Evolutionary conservation across 2,888 invertebrate genomes (phyloP).

Genomic region (Macrosoma leucophasiata): DNA sequence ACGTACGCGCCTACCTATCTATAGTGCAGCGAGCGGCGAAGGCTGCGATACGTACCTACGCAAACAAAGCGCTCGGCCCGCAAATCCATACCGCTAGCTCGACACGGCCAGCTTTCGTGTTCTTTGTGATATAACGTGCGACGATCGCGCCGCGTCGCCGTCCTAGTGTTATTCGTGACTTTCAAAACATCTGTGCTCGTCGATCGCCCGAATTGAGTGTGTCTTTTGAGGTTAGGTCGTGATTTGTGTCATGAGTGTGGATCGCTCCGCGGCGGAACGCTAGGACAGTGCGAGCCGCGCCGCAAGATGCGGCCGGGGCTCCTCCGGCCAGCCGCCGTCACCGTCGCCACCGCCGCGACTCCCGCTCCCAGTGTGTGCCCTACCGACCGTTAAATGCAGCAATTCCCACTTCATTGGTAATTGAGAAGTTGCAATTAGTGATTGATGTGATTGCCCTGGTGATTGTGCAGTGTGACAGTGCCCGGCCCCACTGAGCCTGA

Average conservation of each 20-base stretch:
- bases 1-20: slow-evolving; percentile 55
- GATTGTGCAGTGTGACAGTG: slow-evolving; percentile 21
- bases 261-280: slow-evolving; percentile 23
- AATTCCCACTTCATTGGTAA: slow-evolving; percentile 31
- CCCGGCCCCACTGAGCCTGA: slow-evolving; percentile 12
- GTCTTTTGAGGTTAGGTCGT: slow-evolving; percentile 69
- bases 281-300: slow-evolving; percentile 17
- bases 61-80: slow-evolving; percentile 72
- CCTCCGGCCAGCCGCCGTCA: too few species aligned
- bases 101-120: slow-evolving; percentile 46
- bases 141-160: slow-evolving; percentile 47
- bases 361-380: slow-evolving; percentile 10
- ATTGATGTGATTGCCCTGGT: slow-evolving; percentile 32
- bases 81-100: slow-evolving; percentile 54
- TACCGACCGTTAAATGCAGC: slow-evolving; percentile 27
- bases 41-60: slow-evolving; percentile 66
- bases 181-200: slow-evolving; percentile 63
- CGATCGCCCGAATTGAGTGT: slow-evolving; percentile 51
- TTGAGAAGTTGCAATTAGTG: slow-evolving; percentile 32
- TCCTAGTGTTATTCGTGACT: slow-evolving; percentile 43
- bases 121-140: slow-evolving; percentile 50
- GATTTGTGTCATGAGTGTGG: slow-evolving; percentile 41
- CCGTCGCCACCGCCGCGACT: too few species aligned
- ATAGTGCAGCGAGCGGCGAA: slow-evolving; percentile 65
- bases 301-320: too few species aligned